phyloP scores from a whole-genome alignment of 2,113 vertebrate species.

The Orientallactaga bullata region DNA sequence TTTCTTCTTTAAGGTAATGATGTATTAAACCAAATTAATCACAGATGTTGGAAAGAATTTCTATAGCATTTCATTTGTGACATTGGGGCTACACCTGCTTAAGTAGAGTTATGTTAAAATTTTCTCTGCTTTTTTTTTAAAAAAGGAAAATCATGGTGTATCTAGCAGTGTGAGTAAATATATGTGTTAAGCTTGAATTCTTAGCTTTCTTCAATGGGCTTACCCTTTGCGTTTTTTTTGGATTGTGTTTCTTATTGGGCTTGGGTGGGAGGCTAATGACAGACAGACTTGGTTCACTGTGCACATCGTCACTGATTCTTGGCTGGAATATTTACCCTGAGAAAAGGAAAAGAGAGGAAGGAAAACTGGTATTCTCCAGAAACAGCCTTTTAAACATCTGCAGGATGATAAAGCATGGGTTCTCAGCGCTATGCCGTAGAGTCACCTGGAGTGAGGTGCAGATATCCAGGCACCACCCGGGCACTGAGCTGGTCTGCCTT shows the following conservation, averaged over 20 bases:
- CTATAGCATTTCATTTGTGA: conserved; percentile 76
- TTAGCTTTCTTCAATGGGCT: conserved; percentile 9
- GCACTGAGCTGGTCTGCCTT: not conserved
- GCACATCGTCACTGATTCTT: not conserved
- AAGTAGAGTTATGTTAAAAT: conserved; percentile 77
- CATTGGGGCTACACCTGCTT: conserved; percentile 77
- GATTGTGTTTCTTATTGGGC: not conserved
- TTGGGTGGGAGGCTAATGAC: not conserved
- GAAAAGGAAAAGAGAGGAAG: conserved; percentile 15
- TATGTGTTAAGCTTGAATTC: conserved; percentile 10
- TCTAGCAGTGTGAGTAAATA: conserved; percentile 34
- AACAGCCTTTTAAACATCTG: not conserved
- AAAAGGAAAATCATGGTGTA: not conserved
- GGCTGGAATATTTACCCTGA: no score
- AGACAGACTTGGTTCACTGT: not conserved
- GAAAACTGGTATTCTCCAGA: not conserved
- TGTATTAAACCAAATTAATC: conserved; percentile 73
- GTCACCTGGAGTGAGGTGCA: not conserved
- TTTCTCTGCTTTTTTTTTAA: conserved; percentile 58
- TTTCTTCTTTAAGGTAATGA: conserved; percentile 69
- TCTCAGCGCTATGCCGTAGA: not conserved
- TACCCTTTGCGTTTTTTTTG: conserved; percentile 50
- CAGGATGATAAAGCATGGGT: not conserved
- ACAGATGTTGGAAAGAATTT: conserved; percentile 77
- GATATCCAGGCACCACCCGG: no score